Evolutionary conservation across 2,888 invertebrate genomes (phyloP).

Genomic region (Willowsia nigromaculata): DNA sequence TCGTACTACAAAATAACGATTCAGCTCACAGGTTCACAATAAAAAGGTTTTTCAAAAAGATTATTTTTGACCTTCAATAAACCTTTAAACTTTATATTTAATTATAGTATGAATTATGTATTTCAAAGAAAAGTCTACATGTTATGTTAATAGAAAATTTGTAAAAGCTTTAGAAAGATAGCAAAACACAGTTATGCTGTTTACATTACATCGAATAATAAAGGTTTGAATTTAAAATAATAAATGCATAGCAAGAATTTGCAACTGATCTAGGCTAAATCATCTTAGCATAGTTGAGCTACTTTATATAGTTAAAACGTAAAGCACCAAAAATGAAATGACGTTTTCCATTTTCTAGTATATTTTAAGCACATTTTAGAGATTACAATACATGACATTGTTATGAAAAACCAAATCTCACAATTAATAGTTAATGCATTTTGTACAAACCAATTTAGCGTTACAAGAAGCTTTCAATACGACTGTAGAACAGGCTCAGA

Average conservation of each 20-base stretch:
- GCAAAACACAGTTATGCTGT: not conserved
- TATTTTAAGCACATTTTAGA: not conserved
- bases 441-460: constrained; percentile 12
- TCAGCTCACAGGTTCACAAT: constrained; percentile 55
- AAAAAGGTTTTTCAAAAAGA: constrained; percentile 37
- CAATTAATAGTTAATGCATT: not conserved
- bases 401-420: not conserved
- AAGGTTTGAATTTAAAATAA: not conserved
- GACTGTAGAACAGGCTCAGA: no score
- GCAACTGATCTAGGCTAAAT: not conserved
- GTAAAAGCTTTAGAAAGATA: not conserved
- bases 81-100: not conserved
- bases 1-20: constrained; percentile 45
- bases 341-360: not conserved
- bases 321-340: not conserved
- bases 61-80: constrained; percentile 31
- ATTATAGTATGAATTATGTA: not conserved
- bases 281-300: not conserved
- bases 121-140: not conserved
- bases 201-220: not conserved
- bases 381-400: not conserved
- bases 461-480: no score
- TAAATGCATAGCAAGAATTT: no score
- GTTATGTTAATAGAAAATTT: not conserved
- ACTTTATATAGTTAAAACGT: not conserved